Evolutionary conservation across 2,888 invertebrate genomes (phyloP), one percentile per base, ranked within the genome.

Genomic region (Blastobasis adustella): DNA sequence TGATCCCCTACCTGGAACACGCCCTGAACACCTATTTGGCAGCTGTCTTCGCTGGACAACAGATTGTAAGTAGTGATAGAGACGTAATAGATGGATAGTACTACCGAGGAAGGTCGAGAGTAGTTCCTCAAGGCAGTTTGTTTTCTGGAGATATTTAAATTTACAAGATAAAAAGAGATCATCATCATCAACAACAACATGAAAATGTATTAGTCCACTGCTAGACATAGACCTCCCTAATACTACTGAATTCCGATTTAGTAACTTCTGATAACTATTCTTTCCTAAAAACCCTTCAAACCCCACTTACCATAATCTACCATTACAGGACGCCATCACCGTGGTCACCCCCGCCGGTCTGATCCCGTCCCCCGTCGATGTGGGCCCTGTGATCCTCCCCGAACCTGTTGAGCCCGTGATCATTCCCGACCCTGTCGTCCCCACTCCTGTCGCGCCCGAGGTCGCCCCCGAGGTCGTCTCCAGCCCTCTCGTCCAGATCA

Each of bases 401-500:
- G 53, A 49, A 9, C 57, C 55, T 23, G 23, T 23, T 0, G 50
- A 49, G 37, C 54, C 47, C 49, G 60, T 55, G 51, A 56, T 63
- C 54, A 53, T 44, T 36, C 57, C 61, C 43, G 49, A 51, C 58
- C 62, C 58, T 54, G 58, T 61, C 6, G 50, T 50, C 23, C 6
- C 51, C 62, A 57, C 57, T 58, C 64, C 61, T 57, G 60, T 59
- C n/a, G n/a, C n/a, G n/a, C n/a, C n/a, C n/a, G n/a, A n/a, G n/a
- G n/a, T n/a, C 47, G 49, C 52, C 37, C 55, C 58, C 45, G 57
- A 55, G 48, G 60, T 61, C 47, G 23, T 23, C 23, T 57, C 61
- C 55, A 70, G 71, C 68, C 77, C 80, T 53, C 72, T 76, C 40
- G 75, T 79, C n/a, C 69, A 77, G 60, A 69, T 74, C 63, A 67